Evolutionary conservation across 1,140 invertebrate species (phyloP).

Genomic region (Drosophila sproati): DNA sequence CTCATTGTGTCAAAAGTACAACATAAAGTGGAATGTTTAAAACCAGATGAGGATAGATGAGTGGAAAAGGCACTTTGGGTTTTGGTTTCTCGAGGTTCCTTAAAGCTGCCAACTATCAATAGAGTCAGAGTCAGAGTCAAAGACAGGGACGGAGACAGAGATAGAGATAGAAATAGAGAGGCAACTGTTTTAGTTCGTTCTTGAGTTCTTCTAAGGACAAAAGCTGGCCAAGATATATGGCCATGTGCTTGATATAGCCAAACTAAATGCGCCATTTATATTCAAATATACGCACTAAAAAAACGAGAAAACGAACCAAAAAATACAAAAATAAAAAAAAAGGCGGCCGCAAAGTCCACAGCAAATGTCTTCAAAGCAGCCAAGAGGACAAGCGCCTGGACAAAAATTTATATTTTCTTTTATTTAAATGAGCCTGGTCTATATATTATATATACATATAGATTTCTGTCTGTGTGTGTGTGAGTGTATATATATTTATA

Average conservation of each 20-base stretch:
- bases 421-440: conserved; percentile 77
- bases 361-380: conserved; percentile 58
- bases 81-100: conserved; percentile 2
- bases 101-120: conserved; percentile 67
- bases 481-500: conserved; percentile 17
- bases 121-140: conserved; percentile 9
- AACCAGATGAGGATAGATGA: conserved; percentile 68
- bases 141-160: conserved; percentile 20
- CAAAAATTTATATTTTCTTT: conserved; percentile 73
- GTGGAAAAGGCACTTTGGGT: conserved; percentile 38
- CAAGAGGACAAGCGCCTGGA: conserved; percentile 59
- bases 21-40: conserved; percentile 81
- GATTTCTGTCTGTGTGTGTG: conserved; percentile 44
- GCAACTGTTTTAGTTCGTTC: conserved; percentile 34
- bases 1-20: conserved; percentile 82
- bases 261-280: conserved; percentile 82
- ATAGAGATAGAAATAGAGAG: conserved; percentile 23
- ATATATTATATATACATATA: conserved; percentile 21
- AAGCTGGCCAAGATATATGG: conserved; percentile 77
- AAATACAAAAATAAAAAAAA: conserved; percentile 66
- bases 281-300: conserved; percentile 83
- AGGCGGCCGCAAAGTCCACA: conserved; percentile 38
- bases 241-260: conserved; percentile 80
- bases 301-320: conserved; percentile 68
- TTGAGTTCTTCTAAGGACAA: conserved; percentile 41